Base-by-base conservation (phyloP, 2,113 vertebrate species). In the Nesoenas mayeri region DNA sequence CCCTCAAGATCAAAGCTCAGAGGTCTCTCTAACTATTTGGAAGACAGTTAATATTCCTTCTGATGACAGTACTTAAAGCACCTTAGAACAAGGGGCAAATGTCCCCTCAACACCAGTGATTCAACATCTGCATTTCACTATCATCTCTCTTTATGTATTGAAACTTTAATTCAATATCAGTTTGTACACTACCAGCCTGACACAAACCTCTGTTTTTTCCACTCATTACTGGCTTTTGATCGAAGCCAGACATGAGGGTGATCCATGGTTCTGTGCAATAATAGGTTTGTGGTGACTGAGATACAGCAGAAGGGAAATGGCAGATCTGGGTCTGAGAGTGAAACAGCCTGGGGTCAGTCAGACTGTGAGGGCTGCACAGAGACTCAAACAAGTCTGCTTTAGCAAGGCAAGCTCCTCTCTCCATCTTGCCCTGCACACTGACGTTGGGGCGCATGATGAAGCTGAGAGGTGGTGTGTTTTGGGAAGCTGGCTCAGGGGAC, bases 391-490 rank as follows among this genome's bases (percentile, higher is more conserved):
- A 15, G 6, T 9, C 10, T n/a, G 9, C 48, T 80, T 53, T 57
- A 77, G 20, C 0, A 6, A 31, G 22, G 10, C 29, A 73, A 36
- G 25, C 34, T 56, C 21, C 2, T 84, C 18, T 36, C 56, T 84
- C 20, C 26, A 80, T 21, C 50, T 60, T 29, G 58, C 17, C 13
- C 32, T 12, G 21, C 36, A 32, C 5, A 13, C 10, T 32, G 31
- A 44, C 6, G 1, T 12, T 12, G n/a, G 15, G 19, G 44, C 0
- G 0, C 6, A 57, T 12, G 17, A 62, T 21, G 28, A 77, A 58
- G 24, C 5, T 28, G 62, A 77, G 57, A 36, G 8, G 6, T 70
- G 56, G 6, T 60, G 24, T 26, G 3, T 12, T 54, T 32, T 0
- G 1, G 48, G 15, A 62, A 79, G 58, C 16, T 80, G 31, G 11